Evolutionary conservation across 2,888 invertebrate species (phyloP).

Genomic region (Ormyrus labotus): DNA sequence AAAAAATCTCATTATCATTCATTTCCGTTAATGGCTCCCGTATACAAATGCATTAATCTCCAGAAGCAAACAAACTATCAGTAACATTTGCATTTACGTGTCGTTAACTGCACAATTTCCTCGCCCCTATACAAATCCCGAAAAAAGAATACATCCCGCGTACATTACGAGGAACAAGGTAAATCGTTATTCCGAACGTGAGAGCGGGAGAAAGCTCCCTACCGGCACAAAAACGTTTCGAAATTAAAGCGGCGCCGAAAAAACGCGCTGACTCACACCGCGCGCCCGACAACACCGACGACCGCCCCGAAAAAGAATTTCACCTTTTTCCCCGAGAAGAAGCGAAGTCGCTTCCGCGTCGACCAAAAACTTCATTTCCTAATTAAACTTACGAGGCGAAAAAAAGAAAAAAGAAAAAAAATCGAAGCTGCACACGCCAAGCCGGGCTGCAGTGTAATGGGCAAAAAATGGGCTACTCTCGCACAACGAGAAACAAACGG

Average conservation of each 20-base stretch:
- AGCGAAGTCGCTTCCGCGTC: background rate
- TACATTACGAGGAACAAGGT: background rate
- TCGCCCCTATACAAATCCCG: background rate
- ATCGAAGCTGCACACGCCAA: too few species aligned
- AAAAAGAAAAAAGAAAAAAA: too few species aligned
- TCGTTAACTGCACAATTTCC: background rate
- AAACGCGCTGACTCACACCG: conserved; percentile 24
- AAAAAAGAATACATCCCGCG: background rate
- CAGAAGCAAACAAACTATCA: background rate
- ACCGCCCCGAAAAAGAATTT: background rate
- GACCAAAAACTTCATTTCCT: conserved; percentile 51
- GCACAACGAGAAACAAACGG: conserved; percentile 61
- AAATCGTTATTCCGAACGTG: conserved; percentile 1
- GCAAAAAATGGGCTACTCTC: conserved; percentile 31
- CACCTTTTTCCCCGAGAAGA: conserved; percentile 1
- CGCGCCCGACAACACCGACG: conserved; percentile 1
- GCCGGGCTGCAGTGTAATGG: conserved; percentile 3
- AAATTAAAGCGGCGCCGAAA: conserved; percentile 24
- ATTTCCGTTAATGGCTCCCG: too few species aligned
- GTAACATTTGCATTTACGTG: conserved; percentile 2
- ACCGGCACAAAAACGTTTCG: background rate
- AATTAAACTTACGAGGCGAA: conserved; percentile 35
- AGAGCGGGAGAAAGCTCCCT: background rate
- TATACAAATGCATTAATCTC: too few species aligned
- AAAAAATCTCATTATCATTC: too few species aligned